Evolutionary conservation across 2,888 invertebrate species (phyloP).

Genomic region (Ditula angustiorana): DNA sequence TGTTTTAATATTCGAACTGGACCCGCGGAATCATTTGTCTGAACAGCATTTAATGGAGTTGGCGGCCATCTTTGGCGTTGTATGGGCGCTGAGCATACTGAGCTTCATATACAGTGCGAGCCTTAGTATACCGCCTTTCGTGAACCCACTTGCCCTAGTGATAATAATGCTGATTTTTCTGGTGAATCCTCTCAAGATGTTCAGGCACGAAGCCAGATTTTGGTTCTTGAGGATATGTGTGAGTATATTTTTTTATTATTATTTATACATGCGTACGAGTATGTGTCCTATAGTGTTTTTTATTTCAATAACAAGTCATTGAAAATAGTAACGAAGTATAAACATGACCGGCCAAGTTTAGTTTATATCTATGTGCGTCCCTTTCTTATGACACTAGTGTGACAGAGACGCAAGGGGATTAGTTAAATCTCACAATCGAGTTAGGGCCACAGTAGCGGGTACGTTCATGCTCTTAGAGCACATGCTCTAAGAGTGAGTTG

Average conservation of each 20-base stretch:
- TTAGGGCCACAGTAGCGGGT: too few species aligned
- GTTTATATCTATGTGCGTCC: too few species aligned
- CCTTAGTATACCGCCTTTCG: constrained; percentile 95
- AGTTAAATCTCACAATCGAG: too few species aligned
- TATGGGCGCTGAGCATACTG: constrained; percentile 96
- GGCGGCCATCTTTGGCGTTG: constrained; percentile 96
- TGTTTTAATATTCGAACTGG: constrained; percentile 98
- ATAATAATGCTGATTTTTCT: constrained; percentile 93
- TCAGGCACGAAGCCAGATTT: constrained; percentile 96
- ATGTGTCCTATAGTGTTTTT: neutral
- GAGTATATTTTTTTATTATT: constrained; percentile 66
- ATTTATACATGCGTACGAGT: neutral
- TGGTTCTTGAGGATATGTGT: constrained; percentile 97
- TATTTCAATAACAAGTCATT: neutral
- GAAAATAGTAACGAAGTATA: too few species aligned
- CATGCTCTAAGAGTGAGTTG: too few species aligned
- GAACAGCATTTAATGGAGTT: constrained; percentile 98
- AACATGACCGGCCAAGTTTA: too few species aligned
- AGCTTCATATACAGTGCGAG: constrained; percentile 92
- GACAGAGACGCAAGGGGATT: too few species aligned
- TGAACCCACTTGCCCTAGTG: constrained; percentile 94
- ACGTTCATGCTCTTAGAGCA: too few species aligned
- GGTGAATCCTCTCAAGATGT: constrained; percentile 96
- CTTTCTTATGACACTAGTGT: too few species aligned
- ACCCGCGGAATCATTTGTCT: constrained; percentile 96